Percentiles rank a stretch among this genome's conserved stretches.
Evolutionary conservation across 2,888 invertebrate genomes (phyloP).

Genomic region (Augiades crinisus): DNA sequence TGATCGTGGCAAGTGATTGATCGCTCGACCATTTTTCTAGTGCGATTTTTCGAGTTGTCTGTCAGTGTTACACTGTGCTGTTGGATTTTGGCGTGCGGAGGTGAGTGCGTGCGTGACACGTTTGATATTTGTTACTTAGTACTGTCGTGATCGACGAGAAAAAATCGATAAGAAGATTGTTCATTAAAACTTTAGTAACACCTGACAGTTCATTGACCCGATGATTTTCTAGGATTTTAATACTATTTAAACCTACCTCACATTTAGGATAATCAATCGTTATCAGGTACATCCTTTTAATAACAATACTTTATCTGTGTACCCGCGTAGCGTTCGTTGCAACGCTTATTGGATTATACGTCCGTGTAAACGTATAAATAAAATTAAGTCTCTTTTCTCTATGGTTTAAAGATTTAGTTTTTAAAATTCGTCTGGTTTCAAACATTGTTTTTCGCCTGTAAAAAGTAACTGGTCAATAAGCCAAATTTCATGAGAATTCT

Average conservation of each 20-base stretch:
- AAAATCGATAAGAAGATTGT: slow-evolving; percentile 1
- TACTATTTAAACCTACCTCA: background rate
- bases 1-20: slow-evolving; percentile 64
- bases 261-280: background rate
- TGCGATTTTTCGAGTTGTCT: slow-evolving; percentile 50
- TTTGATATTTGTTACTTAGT: slow-evolving; percentile 1
- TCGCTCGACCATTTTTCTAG: slow-evolving; percentile 44
- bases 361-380: too few relatives aligned
- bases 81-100: slow-evolving; percentile 66
- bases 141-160: background rate
- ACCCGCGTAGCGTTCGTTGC: too few relatives aligned
- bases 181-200: background rate
- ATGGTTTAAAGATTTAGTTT: too few relatives aligned
- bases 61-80: slow-evolving; percentile 40
- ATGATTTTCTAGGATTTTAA: background rate
- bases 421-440: too few relatives aligned
- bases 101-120: slow-evolving; percentile 46
- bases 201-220: background rate
- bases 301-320: slow-evolving; percentile 2
- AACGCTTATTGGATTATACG: too few relatives aligned
- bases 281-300: background rate
- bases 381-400: too few relatives aligned
- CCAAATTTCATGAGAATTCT: too few relatives aligned
- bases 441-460: too few relatives aligned
- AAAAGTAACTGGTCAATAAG: too few relatives aligned